Conservation (phyloP, 2,888 invertebrate species). For the Hirudinaria manillensis region DNA sequence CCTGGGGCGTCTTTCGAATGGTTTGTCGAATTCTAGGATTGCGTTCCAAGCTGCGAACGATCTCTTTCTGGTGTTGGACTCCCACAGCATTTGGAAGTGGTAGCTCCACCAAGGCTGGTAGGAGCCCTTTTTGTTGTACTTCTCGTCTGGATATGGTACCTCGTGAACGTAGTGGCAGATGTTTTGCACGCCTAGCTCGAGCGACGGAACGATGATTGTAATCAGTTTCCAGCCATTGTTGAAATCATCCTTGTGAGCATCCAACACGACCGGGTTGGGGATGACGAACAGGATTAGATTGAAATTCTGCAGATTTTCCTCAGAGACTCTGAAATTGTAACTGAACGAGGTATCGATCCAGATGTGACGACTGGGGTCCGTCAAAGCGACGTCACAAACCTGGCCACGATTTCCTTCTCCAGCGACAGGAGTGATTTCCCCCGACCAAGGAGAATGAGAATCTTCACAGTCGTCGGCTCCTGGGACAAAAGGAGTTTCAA, state of each 20-base stretch:
- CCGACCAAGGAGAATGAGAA: too few relatives aligned
- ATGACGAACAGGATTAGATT: constrained; percentile 5
- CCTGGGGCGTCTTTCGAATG: background rate
- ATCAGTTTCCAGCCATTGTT: constrained; percentile 17
- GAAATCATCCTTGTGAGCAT: background rate
- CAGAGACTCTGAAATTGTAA: background rate
- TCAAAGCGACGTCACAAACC: background rate
- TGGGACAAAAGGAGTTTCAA: constrained; percentile 7
- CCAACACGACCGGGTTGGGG: background rate
- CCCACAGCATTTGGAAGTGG: constrained; percentile 20
- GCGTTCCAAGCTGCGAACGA: constrained; percentile 19
- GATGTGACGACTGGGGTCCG: background rate
- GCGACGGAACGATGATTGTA: constrained; percentile 4
- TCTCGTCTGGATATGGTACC: background rate
- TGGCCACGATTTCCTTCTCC: background rate
- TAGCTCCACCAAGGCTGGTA: constrained; percentile 4
- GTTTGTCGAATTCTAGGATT: constrained; percentile 10
- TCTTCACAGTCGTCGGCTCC: background rate
- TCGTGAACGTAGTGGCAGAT: constrained; percentile 18
- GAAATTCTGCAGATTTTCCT: constrained; percentile 13
- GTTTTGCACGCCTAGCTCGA: constrained; percentile 12
- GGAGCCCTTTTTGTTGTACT: background rate
- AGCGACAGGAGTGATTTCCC: background rate
- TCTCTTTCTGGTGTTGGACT: constrained; percentile 14
- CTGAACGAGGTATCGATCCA: background rate